Evolutionary conservation across 2,888 invertebrate genomes (phyloP).

Genomic region (Conops quadrifasciatus): DNA sequence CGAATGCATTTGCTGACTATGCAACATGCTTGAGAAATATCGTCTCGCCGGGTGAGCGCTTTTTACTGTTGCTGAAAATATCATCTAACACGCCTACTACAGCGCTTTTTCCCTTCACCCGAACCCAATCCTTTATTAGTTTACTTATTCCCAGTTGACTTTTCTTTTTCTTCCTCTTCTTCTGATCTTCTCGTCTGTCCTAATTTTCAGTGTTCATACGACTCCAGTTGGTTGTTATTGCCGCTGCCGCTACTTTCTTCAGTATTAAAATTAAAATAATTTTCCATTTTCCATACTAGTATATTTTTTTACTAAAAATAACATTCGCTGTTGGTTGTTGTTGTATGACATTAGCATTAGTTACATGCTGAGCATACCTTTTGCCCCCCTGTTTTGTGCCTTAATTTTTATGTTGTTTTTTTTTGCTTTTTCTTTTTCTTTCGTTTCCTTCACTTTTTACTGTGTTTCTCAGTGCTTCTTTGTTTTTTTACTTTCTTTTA

Average conservation of each 20-base stretch:
- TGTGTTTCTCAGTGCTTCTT: not conserved
- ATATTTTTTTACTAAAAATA: constrained; percentile 25
- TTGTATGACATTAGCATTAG: constrained; percentile 5
- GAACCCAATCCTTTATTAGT: too few species aligned
- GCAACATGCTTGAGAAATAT: too few species aligned
- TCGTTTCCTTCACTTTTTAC: not conserved
- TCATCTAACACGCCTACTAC: not conserved
- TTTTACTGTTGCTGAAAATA: constrained; percentile 6
- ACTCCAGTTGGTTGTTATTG: constrained; percentile 14
- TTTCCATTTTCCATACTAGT: constrained; percentile 19
- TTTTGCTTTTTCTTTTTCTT: not conserved
- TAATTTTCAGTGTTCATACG: constrained; percentile 7
- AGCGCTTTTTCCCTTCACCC: not conserved
- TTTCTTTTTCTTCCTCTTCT: not conserved
- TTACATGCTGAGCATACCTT: not conserved
- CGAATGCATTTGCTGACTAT: too few species aligned
- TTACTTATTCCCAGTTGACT: not conserved
- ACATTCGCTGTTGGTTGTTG: constrained; percentile 10
- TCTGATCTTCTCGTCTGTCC: not conserved
- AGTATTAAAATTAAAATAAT: not conserved
- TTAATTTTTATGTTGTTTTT: constrained; percentile 4
- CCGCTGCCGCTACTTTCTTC: constrained; percentile 3
- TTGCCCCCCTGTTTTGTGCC: not conserved
- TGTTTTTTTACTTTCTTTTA: not conserved
- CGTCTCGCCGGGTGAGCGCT: constrained; percentile 10